Evolutionary conservation across 2,113 vertebrate species (phyloP).

Genomic region (Trichechus manatus): DNA sequence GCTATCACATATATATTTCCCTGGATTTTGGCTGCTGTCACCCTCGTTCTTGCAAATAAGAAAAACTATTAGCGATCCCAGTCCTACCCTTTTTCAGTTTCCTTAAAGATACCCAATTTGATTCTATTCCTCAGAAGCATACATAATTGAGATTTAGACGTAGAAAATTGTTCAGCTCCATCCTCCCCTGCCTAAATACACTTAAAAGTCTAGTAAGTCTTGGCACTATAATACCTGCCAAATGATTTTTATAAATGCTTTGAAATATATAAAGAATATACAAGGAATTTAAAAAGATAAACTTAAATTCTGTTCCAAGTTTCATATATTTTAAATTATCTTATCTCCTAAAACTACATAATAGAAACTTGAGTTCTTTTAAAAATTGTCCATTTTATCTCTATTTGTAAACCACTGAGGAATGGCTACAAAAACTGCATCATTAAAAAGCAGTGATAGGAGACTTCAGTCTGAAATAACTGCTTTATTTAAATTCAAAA

Average conservation of each 20-base stretch:
- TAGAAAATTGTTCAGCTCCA: neutral
- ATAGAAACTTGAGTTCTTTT: neutral
- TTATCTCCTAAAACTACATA: neutral
- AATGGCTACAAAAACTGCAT: neutral
- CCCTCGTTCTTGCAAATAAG: neutral
- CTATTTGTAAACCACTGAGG: neutral
- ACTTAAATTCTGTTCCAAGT: neutral
- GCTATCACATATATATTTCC: neutral
- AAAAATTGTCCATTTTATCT: neutral
- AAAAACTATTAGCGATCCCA: neutral
- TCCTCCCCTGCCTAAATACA: neutral
- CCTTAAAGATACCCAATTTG: neutral
- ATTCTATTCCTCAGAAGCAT: neutral
- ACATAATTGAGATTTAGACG: neutral
- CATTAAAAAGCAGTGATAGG: constrained; percentile 10
- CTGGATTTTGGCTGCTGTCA: neutral
- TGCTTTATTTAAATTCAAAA: constrained; percentile 32
- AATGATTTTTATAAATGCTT: neutral
- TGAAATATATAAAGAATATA: neutral
- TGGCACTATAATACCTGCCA: neutral
- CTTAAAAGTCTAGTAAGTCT: neutral
- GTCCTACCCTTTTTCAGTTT: neutral
- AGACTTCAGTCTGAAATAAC: constrained; percentile 30
- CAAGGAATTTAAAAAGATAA: neutral
- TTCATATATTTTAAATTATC: constrained; percentile 9